Conservation (phyloP, 2,797 vertebrate genomes). For the Jordanella pulchra region DNA sequence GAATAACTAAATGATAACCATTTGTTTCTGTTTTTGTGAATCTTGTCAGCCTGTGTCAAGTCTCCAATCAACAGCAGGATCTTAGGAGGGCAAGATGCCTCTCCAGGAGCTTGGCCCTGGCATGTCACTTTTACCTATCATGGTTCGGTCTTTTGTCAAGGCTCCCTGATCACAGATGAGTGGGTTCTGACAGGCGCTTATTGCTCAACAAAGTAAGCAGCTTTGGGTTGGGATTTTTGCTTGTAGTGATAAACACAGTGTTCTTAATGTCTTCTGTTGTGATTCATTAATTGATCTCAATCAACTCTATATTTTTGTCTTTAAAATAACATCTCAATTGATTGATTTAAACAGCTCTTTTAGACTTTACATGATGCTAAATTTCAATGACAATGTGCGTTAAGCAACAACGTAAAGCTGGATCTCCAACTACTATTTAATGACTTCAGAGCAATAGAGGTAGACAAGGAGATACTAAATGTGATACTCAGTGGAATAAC, state of each 20-base stretch:
- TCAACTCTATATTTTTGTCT: background rate
- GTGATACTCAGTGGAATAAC: background rate
- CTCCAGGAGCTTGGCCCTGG: conserved; percentile 46
- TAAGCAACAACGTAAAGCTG: background rate
- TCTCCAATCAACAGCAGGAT: background rate
- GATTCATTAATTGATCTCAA: background rate
- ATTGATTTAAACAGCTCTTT: too few species aligned
- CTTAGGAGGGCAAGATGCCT: background rate
- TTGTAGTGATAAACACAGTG: background rate
- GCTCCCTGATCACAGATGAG: conserved; percentile 32
- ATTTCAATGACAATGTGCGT: background rate
- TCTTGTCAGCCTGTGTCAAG: conserved; percentile 5
- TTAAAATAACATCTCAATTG: background rate
- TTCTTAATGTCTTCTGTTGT: background rate
- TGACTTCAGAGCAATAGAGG: background rate
- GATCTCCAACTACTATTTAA: background rate
- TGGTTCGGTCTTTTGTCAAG: accelerated
- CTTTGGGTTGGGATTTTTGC: background rate
- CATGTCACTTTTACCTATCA: accelerated
- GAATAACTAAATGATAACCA: background rate
- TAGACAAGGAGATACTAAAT: background rate
- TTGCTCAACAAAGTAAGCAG: accelerated
- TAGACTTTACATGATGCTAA: background rate
- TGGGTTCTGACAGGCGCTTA: conserved; percentile 52
- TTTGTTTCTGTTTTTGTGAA: background rate